Base-by-base conservation (phyloP, 1,140 invertebrate species). In the Drosophila prosaltans region DNA sequence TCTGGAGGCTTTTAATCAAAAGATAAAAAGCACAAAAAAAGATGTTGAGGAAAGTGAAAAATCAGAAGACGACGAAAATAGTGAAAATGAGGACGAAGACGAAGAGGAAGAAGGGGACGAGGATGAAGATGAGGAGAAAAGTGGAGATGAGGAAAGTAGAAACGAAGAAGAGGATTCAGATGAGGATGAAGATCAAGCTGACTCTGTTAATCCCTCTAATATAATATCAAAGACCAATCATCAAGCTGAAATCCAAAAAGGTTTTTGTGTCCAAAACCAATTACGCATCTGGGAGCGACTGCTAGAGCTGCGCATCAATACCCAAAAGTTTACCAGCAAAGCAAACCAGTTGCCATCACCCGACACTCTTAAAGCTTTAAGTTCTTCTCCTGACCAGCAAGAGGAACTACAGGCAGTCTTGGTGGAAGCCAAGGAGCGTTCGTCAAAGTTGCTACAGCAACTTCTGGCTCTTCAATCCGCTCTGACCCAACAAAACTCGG, bases 201-300 rank as follows among this genome's bases (percentile, higher is more conserved):
- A 92, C 30, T 92, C 93, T 69, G 93, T 92, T 4, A 76, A 77
- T 11, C 74, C 81, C n/a, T 72, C 62, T 6, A 69, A 86, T 43
- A 61, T 83, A 5, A 86, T 85, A 70, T 72, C 83, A 7, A 84
- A 90, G 74, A 91, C 93, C 43, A 91, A 93, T 65, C 92, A 93
- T 24, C 68, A 93, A 41, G 72, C 91, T 91, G 83, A 97, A 86
- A 93, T 96, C 2, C 95, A 96, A 80, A 97, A 97, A 93, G 96
- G 96, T 36, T 92, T 94, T n/a, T 95, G 95, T 86, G 95, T 97
- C 1, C 94, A 94, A 92, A 95, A 95, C 91, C 97, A 98, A 89
- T 85, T 97, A 10, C 93, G 94, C 68, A 84, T 98, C 1, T 98
- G 97, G 96, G 97, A 98, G 92, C 95, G 94, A 68, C 90, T 98